Percentiles rank a stretch among this genome's conserved stretches.
These are phyloP conservation scores for Calliopum simillimum DNA, from an alignment of 2,888 invertebrate species.

Conservation along the genomic window DNA sequence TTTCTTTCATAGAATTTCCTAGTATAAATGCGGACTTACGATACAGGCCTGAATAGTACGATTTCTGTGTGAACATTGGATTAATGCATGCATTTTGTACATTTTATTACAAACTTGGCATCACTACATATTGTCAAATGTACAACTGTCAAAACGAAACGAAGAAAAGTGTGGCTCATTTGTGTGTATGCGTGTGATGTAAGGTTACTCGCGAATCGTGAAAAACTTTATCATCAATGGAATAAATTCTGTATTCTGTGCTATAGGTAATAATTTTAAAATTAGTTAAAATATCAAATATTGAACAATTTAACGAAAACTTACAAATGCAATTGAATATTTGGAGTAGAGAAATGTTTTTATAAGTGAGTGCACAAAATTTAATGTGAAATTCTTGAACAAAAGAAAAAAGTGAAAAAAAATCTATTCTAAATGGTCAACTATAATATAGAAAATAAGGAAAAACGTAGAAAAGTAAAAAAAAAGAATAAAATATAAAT, in stretches of 20 bases:
- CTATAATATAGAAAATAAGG: constrained; percentile 39
- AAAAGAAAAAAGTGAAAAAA: constrained; percentile 13
- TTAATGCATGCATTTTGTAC: too few relatives aligned
- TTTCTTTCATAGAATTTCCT: too few relatives aligned
- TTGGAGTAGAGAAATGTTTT: constrained; percentile 16
- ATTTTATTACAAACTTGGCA: too few relatives aligned
- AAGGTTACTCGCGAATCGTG: constrained; percentile 57
- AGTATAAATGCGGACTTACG: too few relatives aligned
- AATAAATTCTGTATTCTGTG: constrained; percentile 64
- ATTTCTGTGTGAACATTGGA: too few relatives aligned
- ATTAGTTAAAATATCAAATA: constrained; percentile 40
- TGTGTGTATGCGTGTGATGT: constrained; percentile 58
- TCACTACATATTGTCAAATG: too few relatives aligned
- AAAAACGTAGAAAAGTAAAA: constrained; percentile 43
- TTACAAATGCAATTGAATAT: constrained; percentile 30
- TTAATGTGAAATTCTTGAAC: constrained; percentile 17
- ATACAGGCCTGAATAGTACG: too few relatives aligned
- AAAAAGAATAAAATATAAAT: constrained; percentile 46
- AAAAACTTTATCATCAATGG: constrained; percentile 57
- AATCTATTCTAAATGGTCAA: constrained; percentile 37
- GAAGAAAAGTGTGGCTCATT: constrained; percentile 44
- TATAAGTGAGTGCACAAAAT: constrained; percentile 27
- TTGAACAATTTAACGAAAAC: constrained; percentile 34
- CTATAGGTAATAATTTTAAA: constrained; percentile 58
- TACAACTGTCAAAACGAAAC: constrained; percentile 32